Base-by-base conservation (phyloP, 1,140 invertebrate genomes). In the Brachionus angularis region DNA sequence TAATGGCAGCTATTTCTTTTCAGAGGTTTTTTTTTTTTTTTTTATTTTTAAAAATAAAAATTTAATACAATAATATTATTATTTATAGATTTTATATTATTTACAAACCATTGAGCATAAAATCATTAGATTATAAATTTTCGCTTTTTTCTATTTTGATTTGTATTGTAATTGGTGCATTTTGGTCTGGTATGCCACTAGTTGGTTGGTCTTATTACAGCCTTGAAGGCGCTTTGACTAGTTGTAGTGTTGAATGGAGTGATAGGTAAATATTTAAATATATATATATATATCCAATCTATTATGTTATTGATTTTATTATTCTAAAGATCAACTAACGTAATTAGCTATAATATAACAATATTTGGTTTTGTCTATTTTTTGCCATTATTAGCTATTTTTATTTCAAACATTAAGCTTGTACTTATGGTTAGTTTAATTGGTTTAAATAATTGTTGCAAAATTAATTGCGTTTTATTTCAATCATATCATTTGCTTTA, bases 171-270 rank as follows among this genome's bases (percentile, higher is more conserved):
- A 10, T 50, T 31, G 62, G 62, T 10, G 3, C 18, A 0, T 31
- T 67, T 8, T 67, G 62, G 62, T 39, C 62, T 10, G 3, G 10
- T 34, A 25, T 67, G 33, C 62, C 62, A 0, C 4, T 67, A 23
- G 21, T 67, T 16, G 62, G 62, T 0, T 67, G 62, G 62, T 67
- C 62, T 18, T 33, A 70, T 44, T 70, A 70, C 18, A 34, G 46
- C 16, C 27, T 70, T 5, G 67, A 70, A 52, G 67, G 67, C 33
- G 23, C 16, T 50, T 8, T 70, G 23, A 70, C 67, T 3, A 50
- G 62, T 33, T 67, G 62, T n/a, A 67, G 62, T 29, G 62, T 67
- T 23, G 62, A 67, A 67, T 67, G 62, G 62, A 47, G 29, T 36
- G 62, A 67, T 14, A 67, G 42, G 55, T 39, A 31, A 4, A 16